A percentile compares a stretch with the other conserved stretches of the same genome.
Evolutionary conservation across 2,113 vertebrate genomes (phyloP).

Genomic region (Psittacus erithacus): DNA sequence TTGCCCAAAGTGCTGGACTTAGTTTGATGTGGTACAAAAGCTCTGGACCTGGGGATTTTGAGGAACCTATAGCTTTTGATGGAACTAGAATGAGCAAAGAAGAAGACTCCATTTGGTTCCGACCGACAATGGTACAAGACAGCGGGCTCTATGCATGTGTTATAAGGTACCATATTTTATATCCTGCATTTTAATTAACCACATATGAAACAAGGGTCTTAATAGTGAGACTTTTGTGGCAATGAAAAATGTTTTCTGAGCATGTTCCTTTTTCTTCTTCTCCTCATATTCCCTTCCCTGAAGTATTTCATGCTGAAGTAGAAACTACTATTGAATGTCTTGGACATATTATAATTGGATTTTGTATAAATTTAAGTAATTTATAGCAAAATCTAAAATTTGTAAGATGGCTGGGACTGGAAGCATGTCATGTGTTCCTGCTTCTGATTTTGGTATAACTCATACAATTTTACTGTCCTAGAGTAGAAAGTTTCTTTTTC

Average conservation of each 20-base stretch:
- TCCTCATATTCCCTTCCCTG: not conserved
- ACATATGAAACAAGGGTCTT: not conserved
- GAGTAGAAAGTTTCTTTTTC: not conserved
- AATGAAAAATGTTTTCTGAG: not conserved
- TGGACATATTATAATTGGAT: not conserved
- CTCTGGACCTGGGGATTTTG: constrained; percentile 94
- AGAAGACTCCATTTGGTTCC: constrained; percentile 98
- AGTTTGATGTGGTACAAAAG: constrained; percentile 99
- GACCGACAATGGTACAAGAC: constrained; percentile 93
- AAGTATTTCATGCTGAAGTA: not conserved
- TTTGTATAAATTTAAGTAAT: not conserved
- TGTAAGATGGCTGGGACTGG: not conserved
- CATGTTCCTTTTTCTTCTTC: not conserved
- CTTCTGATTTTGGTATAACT: not conserved
- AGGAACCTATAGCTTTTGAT: constrained; percentile 98
- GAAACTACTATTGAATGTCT: not conserved
- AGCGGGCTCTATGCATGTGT: constrained; percentile 97
- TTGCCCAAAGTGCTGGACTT: constrained; percentile 95
- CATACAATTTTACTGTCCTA: not conserved
- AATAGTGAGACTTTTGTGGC: not conserved
- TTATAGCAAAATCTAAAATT: not conserved
- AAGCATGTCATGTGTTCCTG: not conserved
- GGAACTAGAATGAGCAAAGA: constrained; percentile 97
- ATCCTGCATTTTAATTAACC: not conserved
- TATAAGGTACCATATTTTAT: constrained; percentile 84